These are phyloP conservation scores for Dryobota labecula DNA, from an alignment of 2,888 invertebrate species.

Conservation along the genomic window DNA sequence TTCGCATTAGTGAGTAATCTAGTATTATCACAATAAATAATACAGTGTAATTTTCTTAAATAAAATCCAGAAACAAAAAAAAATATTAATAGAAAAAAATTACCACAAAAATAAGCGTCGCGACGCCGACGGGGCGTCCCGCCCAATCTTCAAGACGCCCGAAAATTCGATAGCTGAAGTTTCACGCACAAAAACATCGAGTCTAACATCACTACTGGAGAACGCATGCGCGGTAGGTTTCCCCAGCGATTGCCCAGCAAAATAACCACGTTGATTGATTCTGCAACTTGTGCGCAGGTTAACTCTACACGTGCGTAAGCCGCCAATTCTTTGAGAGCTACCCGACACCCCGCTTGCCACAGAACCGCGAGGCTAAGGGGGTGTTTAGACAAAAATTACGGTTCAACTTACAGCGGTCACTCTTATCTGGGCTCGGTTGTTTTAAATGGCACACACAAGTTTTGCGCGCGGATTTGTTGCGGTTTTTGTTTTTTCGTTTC, in stretches of 20 bases:
- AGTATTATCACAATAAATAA: neutral
- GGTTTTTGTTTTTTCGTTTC: constrained; percentile 40
- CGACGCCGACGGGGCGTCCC: constrained; percentile 10
- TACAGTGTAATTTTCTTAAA: neutral
- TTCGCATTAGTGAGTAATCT: neutral
- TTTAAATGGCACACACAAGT: constrained; percentile 70
- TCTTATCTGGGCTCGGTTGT: constrained; percentile 75
- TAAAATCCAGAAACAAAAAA: neutral
- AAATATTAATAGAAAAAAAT: neutral
- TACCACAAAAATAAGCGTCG: neutral
- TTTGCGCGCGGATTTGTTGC: constrained; percentile 58
- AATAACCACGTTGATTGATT: constrained; percentile 88
- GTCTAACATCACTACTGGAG: constrained; percentile 76
- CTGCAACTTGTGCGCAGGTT: constrained; percentile 88
- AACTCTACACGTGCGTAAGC: constrained; percentile 80
- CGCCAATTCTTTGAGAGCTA: constrained; percentile 74
- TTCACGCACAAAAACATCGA: constrained; percentile 60
- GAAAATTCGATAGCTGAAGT: constrained; percentile 61
- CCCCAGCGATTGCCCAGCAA: constrained; percentile 81
- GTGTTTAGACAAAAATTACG: constrained; percentile 64
- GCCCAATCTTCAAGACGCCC: constrained; percentile 58
- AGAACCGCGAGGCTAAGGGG: constrained; percentile 51
- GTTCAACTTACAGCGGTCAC: constrained; percentile 68
- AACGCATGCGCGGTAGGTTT: constrained; percentile 82
- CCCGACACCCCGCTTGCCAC: constrained; percentile 64